Conservation (phyloP, 2,888 invertebrate species). For the Drosophila pseudotalamancana region DNA sequence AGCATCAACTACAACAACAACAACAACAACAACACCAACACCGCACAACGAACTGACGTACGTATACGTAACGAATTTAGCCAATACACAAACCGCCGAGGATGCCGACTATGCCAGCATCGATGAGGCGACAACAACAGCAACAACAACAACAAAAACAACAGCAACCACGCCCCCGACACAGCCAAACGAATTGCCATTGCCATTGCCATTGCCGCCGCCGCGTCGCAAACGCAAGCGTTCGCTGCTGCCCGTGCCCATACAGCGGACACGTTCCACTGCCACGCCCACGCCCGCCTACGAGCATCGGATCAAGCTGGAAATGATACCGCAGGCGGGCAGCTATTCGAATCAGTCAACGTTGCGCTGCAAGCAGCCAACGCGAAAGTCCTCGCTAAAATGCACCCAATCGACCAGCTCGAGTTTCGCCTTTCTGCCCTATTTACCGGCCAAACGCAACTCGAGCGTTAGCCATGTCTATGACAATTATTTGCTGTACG, state of each 20-base stretch:
- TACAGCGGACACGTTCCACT: conserved; percentile 34
- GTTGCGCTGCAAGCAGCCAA: conserved; percentile 63
- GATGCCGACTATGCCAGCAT: conserved; percentile 64
- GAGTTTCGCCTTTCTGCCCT: conserved; percentile 82
- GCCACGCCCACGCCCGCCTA: conserved; percentile 64
- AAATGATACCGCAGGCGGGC: conserved; percentile 72
- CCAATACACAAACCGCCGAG: conserved; percentile 61
- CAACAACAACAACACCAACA: conserved; percentile 40
- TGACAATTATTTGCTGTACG: conserved; percentile 82
- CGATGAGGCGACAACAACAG: conserved; percentile 41
- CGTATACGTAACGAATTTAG: conserved; percentile 84
- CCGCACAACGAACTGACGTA: conserved; percentile 82
- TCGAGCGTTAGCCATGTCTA: conserved; percentile 83
- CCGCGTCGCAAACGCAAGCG: conserved; percentile 82
- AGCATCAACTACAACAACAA: conserved; percentile 9
- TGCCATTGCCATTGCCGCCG: conserved; percentile 67
- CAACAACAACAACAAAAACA: not conserved
- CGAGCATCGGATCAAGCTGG: conserved; percentile 70
- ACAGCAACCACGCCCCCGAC: conserved; percentile 7
- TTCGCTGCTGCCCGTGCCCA: conserved; percentile 78
- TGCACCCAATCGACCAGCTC: conserved; percentile 81
- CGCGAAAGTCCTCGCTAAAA: conserved; percentile 71
- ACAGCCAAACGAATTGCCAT: not conserved
- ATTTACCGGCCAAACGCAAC: conserved; percentile 81
- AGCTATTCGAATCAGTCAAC: conserved; percentile 82